Evolutionary conservation across 2,888 invertebrate species (phyloP), one percentile per base, ranked within the genome.

Genomic region (Leptura quadrifasciata): DNA sequence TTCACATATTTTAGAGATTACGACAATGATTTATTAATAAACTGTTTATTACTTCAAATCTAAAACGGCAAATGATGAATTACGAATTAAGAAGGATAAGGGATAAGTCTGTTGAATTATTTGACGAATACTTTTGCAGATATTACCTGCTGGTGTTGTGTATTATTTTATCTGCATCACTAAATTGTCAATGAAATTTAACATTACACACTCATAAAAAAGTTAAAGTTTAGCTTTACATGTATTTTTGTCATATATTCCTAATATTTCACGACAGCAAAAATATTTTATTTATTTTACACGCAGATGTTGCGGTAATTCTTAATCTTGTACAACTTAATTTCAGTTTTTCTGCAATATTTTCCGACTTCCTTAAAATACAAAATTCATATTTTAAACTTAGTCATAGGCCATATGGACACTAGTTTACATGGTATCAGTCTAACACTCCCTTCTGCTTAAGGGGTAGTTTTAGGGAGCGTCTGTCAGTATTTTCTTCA

Each of bases 111-210:
- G 12, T 1, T 12, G 20, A 61, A 61, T 20, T 18, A 35, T 20
- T 18, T 18, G 20, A 39, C 39, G 8, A 17, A 12, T n/a, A 27
- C 5, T 67, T 47, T 67, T 67, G 15, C 27, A 67, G 67, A 67
- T 67, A 15, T n/a, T n/a, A n/a, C n/a, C 20, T 54, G 67, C 52
- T 52, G 39, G 67, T 52, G 2, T 4, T 67, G 2, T 67, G 2
- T 67, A 67, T 21, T 67, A 52, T 35, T 67, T 52, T 24, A 52
- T 67, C 12, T 67, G 67, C 18, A 67, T 67, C 39, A 39, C 24
- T n/a, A n/a, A n/a, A n/a, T n/a, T n/a, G n/a, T n/a, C n/a, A n/a
- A n/a, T n/a, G n/a, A n/a, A n/a, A n/a, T n/a, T n/a, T n/a, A n/a
- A n/a, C n/a, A n/a, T n/a, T n/a, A n/a, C n/a, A 31, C 27, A 31